Percentiles rank a stretch among this genome's conserved stretches.
Conservation (phyloP, 2,113 vertebrate species). For the Zosterops pallidus region DNA sequence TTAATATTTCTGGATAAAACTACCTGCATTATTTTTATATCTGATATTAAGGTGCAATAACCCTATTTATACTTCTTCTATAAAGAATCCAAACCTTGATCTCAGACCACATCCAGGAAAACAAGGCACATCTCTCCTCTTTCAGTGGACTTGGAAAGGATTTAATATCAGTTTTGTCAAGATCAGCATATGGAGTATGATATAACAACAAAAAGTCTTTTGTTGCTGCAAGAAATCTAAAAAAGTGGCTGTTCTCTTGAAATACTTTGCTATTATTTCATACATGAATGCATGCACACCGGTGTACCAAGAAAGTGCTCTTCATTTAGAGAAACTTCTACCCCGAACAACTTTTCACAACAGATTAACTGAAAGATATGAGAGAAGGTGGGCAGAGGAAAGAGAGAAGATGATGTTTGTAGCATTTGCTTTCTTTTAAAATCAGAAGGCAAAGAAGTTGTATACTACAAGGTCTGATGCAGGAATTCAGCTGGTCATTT, state of each 20-base stretch:
- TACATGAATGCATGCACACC: fast-evolving
- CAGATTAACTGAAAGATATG: neutral
- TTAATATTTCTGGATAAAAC: neutral
- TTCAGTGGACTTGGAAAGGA: neutral
- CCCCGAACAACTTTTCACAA: neutral
- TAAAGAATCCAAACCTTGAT: neutral
- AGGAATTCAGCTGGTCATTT: neutral
- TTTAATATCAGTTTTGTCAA: neutral
- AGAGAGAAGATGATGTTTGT: neutral
- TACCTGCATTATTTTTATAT: neutral
- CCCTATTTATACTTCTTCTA: neutral
- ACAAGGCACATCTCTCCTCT: neutral
- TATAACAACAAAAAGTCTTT: neutral
- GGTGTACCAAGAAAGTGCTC: neutral
- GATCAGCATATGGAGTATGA: neutral
- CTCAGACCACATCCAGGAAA: neutral
- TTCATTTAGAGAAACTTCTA: neutral
- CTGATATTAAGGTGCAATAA: neutral
- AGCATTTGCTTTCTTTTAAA: neutral
- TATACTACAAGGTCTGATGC: neutral
- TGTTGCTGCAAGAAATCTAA: neutral
- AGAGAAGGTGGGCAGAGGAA: neutral
- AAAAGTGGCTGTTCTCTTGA: neutral
- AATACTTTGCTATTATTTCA: neutral
- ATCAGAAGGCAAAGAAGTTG: neutral